Evolutionary conservation across 2,888 invertebrate species (phyloP), one percentile per base, ranked within the genome.

Genomic region (Pasiphila rectangulata): DNA sequence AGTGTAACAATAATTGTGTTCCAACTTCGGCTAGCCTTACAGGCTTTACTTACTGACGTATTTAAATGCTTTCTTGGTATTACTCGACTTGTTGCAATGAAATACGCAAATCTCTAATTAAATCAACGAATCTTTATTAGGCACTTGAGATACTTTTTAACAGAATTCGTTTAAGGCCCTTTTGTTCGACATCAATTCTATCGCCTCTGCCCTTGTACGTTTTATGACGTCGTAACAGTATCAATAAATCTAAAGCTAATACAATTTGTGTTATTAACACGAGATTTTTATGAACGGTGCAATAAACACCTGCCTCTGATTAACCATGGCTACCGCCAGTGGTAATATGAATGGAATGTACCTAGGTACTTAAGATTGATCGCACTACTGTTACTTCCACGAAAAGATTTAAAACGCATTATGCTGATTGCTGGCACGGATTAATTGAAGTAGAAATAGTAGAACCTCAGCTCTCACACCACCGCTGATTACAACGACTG

Each of bases 381-480:
- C 17, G 7, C 24, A 15, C 21, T 42, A 36, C 16, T 37, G 29
- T 46, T 24, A 25, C 27, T 32, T 39, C n/a, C 7, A 15, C 7
- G 12, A 32, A 48, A 45, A 25, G 40, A 13, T 23, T 17, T 17
- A 32, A 24, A 46, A 17, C 24, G 30, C 32, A 32, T 32, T 32
- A 16, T 16, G 3, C 32, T 32, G 32, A 32, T 32, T 44, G 57
- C 51, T 62, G 56, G 51, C 54, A 56, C 56, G 56, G 56, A 61
- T 59, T 69, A 69, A 72, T 73, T 66, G 65, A 64, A 63, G 54
- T 63, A 66, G 57, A 66, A 66, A 64, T 53, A 53, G 41, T 45
- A 47, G 46, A 53, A 53, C 49, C 59, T 56, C 57, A 56, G 61
- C 61, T 61, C 59, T 43, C 57, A 52, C 56, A 46, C 54, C 46